These are phyloP conservation scores for Atherinomorus stipes DNA, from an alignment of 2,113 vertebrate species.

Conservation along the genomic window DNA sequence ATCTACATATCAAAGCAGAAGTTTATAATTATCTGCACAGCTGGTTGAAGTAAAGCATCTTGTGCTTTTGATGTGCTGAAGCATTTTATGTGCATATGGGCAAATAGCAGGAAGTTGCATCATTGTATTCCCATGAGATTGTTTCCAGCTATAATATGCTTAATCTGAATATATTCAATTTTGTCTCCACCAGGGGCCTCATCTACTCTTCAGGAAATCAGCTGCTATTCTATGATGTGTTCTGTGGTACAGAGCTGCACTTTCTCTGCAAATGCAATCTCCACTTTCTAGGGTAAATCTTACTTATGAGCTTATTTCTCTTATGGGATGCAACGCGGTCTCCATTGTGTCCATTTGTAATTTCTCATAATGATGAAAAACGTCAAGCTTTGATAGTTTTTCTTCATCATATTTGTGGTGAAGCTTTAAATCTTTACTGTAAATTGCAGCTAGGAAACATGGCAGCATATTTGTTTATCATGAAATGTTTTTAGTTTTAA, in stretches of 20 bases:
- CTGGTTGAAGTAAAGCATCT: constrained; percentile 15
- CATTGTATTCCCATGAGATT: constrained; percentile 46
- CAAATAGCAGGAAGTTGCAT: constrained; percentile 14
- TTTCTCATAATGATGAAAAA: no score
- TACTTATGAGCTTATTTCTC: no score
- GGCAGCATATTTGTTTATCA: neutral
- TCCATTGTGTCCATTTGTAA: no score
- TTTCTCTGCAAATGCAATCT: neutral
- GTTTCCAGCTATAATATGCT: constrained; percentile 41
- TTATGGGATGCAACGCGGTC: no score
- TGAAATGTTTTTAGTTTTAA: constrained; percentile 1
- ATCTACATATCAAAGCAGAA: constrained; percentile 31
- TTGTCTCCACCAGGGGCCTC: constrained; percentile 23
- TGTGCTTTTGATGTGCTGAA: constrained; percentile 1
- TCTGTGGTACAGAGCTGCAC: constrained; percentile 1
- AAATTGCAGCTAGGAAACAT: neutral
- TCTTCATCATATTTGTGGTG: no score
- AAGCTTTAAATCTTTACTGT: no score
- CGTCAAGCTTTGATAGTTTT: no score
- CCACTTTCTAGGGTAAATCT: neutral
- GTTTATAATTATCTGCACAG: constrained; percentile 44
- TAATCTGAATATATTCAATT: constrained; percentile 52
- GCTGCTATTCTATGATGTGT: neutral
- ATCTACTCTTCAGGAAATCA: neutral
- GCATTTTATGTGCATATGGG: neutral